These are phyloP conservation scores for Spisula subtruncata DNA, from an alignment of 2,888 invertebrate species.

Conservation along the genomic window DNA sequence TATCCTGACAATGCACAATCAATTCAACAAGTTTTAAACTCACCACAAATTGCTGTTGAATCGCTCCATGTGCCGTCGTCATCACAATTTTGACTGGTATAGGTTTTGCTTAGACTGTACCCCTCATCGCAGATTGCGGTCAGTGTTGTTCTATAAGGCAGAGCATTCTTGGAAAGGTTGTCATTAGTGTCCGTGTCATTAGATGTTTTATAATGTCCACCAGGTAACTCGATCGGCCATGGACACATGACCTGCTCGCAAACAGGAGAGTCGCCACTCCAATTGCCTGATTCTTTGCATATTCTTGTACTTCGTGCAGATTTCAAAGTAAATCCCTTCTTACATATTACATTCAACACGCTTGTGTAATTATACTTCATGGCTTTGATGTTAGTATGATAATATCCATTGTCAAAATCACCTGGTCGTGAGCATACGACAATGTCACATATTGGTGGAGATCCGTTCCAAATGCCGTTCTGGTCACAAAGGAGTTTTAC, in stretches of 20 bases:
- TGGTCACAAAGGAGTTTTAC: background rate
- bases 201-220: background rate
- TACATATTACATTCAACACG: background rate
- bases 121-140: background rate
- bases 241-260: background rate
- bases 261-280: background rate
- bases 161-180: background rate
- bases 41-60: background rate
- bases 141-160: background rate
- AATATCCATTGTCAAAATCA: background rate
- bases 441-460: background rate
- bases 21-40: too few relatives aligned
- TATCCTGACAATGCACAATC: too few relatives aligned
- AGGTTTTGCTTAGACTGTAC: background rate
- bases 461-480: background rate
- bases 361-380: background rate
- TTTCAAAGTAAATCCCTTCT: background rate
- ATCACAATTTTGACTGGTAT: background rate
- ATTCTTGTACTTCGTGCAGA: background rate
- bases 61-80: background rate
- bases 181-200: background rate
- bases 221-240: background rate
- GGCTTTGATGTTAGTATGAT: background rate
- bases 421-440: background rate
- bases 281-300: background rate